These are phyloP conservation scores for Scaptomyza graminum DNA, from an alignment of 1,140 invertebrate species.

Conservation along the genomic window DNA sequence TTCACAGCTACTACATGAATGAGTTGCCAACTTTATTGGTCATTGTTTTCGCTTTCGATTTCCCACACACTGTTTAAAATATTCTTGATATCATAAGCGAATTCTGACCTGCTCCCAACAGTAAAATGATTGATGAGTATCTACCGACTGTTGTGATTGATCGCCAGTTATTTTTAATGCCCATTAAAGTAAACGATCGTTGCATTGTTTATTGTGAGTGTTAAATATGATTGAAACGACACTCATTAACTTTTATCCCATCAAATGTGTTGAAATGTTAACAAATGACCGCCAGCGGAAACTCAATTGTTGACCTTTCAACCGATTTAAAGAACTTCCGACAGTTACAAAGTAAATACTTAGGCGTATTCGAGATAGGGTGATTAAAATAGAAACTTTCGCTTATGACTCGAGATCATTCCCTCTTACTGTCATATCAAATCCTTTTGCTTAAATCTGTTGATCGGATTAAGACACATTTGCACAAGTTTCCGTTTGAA, in stretches of 20 bases:
- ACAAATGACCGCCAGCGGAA: slow-evolving; percentile 50
- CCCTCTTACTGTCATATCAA: too few species aligned
- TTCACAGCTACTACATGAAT: slow-evolving; percentile 1
- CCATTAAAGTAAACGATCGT: slow-evolving; percentile 67
- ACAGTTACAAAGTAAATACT: slow-evolving; percentile 13
- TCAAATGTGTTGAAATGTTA: slow-evolving; percentile 52
- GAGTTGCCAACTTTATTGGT: slow-evolving; percentile 21
- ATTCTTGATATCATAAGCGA: slow-evolving; percentile 24
- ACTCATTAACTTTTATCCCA: slow-evolving; percentile 66
- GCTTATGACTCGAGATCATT: too few species aligned
- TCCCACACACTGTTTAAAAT: slow-evolving; percentile 3
- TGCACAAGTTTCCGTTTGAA: slow-evolving; percentile 5
- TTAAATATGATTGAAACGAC: slow-evolving; percentile 74
- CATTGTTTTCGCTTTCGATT: slow-evolving; percentile 48
- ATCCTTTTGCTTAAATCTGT: not conserved
- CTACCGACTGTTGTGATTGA: slow-evolving; percentile 54
- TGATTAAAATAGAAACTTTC: too few species aligned
- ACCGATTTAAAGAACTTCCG: slow-evolving; percentile 34
- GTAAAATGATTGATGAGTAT: slow-evolving; percentile 58
- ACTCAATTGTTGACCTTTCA: slow-evolving; percentile 15
- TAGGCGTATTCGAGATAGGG: not conserved
- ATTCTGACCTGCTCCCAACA: slow-evolving; percentile 34
- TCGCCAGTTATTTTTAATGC: slow-evolving; percentile 59
- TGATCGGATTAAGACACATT: slow-evolving; percentile 9
- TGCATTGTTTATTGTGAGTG: slow-evolving; percentile 68